phyloP scores from a whole-genome alignment of 2,797 vertebrate genomes.

The Onychomys torridus region DNA sequence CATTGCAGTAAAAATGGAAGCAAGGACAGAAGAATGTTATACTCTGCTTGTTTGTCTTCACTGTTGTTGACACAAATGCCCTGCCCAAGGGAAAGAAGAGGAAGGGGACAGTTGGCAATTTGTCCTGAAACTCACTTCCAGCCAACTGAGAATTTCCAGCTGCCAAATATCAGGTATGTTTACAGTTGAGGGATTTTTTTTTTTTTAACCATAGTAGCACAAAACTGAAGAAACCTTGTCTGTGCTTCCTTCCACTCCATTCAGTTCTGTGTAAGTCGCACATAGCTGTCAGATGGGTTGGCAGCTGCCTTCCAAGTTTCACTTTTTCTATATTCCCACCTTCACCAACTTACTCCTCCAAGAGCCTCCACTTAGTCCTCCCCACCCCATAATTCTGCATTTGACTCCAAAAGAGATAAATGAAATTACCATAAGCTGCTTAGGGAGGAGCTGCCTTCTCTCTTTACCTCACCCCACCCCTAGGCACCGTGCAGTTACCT shows the following conservation, averaged over 20 bases:
- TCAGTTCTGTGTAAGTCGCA: background rate
- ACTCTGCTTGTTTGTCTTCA: background rate
- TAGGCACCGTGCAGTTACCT: conserved; percentile 13
- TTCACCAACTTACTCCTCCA: background rate
- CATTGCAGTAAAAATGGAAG: background rate
- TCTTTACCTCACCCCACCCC: background rate
- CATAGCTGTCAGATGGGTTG: background rate
- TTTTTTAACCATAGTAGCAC: background rate
- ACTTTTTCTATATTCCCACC: background rate
- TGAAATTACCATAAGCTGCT: background rate
- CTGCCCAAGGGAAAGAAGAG: background rate
- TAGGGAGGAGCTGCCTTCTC: background rate
- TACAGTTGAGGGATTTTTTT: background rate
- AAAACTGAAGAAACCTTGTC: conserved; percentile 43
- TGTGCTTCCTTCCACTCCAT: background rate
- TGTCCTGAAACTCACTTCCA: conserved; percentile 71
- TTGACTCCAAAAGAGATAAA: conserved; percentile 39
- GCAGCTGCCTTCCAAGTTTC: background rate
- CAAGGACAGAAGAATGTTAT: background rate
- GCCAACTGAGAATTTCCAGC: conserved; percentile 66
- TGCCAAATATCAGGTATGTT: conserved; percentile 67
- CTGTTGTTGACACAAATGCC: conserved; percentile 48
- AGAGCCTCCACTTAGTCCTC: conserved; percentile 1
- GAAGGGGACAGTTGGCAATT: conserved; percentile 55
- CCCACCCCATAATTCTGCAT: background rate